A percentile compares a stretch with the other conserved stretches of the same genome.
Evolutionary conservation across 2,888 invertebrate genomes (phyloP).

Genomic region (Epinotia brunnichana): DNA sequence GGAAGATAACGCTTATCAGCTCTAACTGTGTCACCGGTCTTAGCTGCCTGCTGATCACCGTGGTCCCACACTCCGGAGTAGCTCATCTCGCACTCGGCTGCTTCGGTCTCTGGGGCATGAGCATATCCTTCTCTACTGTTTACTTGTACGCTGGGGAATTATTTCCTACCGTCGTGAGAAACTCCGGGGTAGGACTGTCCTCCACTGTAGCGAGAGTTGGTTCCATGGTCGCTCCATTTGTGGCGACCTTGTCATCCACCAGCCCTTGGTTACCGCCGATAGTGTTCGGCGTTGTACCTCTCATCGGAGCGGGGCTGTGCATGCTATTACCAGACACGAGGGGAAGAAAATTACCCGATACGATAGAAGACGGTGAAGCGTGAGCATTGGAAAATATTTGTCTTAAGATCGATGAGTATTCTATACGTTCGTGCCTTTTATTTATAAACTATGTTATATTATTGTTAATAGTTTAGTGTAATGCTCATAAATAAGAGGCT

Average conservation of each 20-base stretch:
- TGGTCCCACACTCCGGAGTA: constrained; percentile 78
- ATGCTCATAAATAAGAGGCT: constrained; percentile 21
- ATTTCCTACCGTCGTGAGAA: constrained; percentile 94
- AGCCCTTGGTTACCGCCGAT: constrained; percentile 87
- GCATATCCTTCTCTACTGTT: constrained; percentile 92
- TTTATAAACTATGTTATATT: constrained; percentile 36
- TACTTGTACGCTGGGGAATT: constrained; percentile 95
- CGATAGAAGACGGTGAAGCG: constrained; percentile 90
- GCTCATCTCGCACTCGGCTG: constrained; percentile 86
- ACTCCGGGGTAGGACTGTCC: constrained; percentile 92
- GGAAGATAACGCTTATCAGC: constrained; percentile 86
- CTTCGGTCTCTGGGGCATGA: constrained; percentile 90
- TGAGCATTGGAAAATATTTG: constrained; percentile 48
- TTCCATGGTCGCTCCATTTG: constrained; percentile 92
- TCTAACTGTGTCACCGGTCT: constrained; percentile 87
- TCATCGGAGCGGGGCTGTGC: constrained; percentile 87
- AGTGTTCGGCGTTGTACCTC: constrained; percentile 88
- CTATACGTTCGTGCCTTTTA: constrained; percentile 40
- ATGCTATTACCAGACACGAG: constrained; percentile 90
- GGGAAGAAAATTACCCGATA: constrained; percentile 89
- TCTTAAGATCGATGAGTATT: constrained; percentile 36
- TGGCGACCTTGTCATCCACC: constrained; percentile 86
- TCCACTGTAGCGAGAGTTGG: constrained; percentile 94
- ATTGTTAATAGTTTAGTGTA: constrained; percentile 23
- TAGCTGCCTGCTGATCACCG: constrained; percentile 85